phyloP scores from a whole-genome alignment of 2,113 vertebrate species.

The Strigops habroptila region DNA sequence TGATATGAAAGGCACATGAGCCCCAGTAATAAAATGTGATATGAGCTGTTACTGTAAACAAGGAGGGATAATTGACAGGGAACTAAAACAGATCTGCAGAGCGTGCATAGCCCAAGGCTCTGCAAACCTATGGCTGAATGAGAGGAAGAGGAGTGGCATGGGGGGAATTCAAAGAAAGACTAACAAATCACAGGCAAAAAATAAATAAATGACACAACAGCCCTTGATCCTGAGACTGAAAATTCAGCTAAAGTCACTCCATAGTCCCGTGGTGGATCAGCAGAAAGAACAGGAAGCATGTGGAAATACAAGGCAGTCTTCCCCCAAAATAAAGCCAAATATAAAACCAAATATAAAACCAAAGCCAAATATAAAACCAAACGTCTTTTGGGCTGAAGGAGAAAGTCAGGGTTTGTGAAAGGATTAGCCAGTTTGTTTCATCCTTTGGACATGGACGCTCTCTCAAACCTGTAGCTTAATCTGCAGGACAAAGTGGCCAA shows the following conservation, averaged over 20 bases:
- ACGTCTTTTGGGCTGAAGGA: not conserved
- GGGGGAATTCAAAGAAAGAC: not conserved
- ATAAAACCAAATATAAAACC: no score
- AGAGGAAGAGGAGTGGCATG: not conserved
- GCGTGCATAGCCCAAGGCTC: not conserved
- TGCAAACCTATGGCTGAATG: not conserved
- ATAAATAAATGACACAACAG: not conserved
- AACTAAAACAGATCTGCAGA: constrained; percentile 27
- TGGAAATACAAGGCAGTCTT: not conserved
- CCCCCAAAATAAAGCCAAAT: not conserved
- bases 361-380: not conserved
- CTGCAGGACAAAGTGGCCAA: not conserved
- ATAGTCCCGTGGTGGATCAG: not conserved
- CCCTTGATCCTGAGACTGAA: not conserved
- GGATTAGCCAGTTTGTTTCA: not conserved
- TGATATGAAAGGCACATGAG: constrained; percentile 38
- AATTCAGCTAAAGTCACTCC: not conserved
- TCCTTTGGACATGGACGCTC: not conserved
- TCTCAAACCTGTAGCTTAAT: not conserved
- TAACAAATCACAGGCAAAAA: not conserved
- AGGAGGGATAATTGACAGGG: constrained; percentile 55
- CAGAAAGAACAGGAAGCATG: not conserved
- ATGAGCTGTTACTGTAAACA: constrained; percentile 49
- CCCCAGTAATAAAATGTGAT: constrained; percentile 45
- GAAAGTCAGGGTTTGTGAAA: not conserved